Percentiles rank a stretch among this genome's conserved stretches.
Conservation (phyloP, 2,797 vertebrate species). For the Sebastes melanostomus region DNA sequence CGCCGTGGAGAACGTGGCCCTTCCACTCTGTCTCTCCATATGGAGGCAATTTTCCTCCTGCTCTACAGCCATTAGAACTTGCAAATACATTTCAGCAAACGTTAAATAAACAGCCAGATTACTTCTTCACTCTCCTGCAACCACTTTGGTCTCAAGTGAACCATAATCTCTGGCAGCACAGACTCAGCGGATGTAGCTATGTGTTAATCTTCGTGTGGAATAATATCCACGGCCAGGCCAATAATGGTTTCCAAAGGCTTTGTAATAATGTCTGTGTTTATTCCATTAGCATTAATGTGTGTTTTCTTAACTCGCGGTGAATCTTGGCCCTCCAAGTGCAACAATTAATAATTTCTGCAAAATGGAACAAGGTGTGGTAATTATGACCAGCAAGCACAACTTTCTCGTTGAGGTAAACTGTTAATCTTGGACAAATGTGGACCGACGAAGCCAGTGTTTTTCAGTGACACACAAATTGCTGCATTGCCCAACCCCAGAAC, state of each 20-base stretch:
- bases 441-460: conserved; percentile 26
- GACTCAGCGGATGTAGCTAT: conserved; percentile 39
- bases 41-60: conserved; percentile 67
- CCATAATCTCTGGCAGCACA: conserved; percentile 58
- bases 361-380: conserved; percentile 69
- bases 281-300: conserved; percentile 56
- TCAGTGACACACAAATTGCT: conserved; percentile 24
- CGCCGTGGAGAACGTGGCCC: conserved; percentile 19
- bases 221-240: conserved; percentile 47
- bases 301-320: conserved; percentile 50
- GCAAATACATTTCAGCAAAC: conserved; percentile 67
- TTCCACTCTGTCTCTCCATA: conserved; percentile 51
- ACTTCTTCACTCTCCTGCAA: conserved; percentile 73
- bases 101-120: conserved; percentile 74
- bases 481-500: neutral
- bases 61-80: conserved; percentile 52
- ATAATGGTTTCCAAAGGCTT: conserved; percentile 59
- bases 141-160: conserved; percentile 70
- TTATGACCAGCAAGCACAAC: conserved; percentile 49
- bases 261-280: conserved; percentile 59
- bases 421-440: conserved; percentile 56
- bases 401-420: conserved; percentile 59
- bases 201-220: conserved; percentile 57
- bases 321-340: conserved; percentile 61
- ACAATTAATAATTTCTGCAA: conserved; percentile 59